A percentile compares a stretch with the other conserved stretches of the same genome.
phyloP scores from a whole-genome alignment of 2,113 vertebrate genomes.

The Perca fluviatilis region DNA sequence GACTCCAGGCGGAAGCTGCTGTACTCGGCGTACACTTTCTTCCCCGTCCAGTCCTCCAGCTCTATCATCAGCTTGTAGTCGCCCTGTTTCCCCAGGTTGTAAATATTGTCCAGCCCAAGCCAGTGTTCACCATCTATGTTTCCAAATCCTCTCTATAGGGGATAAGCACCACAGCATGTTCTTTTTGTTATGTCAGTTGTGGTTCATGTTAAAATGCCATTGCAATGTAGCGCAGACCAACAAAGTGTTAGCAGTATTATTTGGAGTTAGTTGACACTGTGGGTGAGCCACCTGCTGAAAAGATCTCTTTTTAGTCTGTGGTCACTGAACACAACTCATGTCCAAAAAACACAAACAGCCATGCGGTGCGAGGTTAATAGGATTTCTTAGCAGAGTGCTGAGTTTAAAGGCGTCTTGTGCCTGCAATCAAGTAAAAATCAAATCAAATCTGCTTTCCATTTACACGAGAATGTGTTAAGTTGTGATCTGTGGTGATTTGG shows the following conservation, averaged over 20 bases:
- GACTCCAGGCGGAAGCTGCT: slow-evolving; percentile 95
- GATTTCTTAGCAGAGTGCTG: slow-evolving; percentile 16
- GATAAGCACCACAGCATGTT: slow-evolving; percentile 11
- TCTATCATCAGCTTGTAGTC: slow-evolving; percentile 96
- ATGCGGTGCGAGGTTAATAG: slow-evolving; percentile 30
- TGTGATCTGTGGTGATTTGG: slow-evolving; percentile 40
- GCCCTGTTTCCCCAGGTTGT: slow-evolving; percentile 92
- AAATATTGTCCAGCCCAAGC: slow-evolving; percentile 97
- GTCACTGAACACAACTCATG: neutral
- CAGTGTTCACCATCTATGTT: slow-evolving; percentile 97
- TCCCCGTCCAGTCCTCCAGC: slow-evolving; percentile 97
- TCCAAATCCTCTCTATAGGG: slow-evolving; percentile 95
- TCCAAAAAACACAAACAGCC: slow-evolving; percentile 54
- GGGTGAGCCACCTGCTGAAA: slow-evolving; percentile 15
- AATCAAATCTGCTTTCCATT: slow-evolving; percentile 38
- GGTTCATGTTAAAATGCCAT: slow-evolving; percentile 1
- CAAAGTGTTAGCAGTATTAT: neutral
- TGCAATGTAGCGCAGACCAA: neutral
- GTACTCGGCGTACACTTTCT: slow-evolving; percentile 98
- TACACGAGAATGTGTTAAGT: slow-evolving; percentile 41
- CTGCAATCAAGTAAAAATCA: slow-evolving; percentile 27
- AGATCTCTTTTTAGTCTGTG: slow-evolving; percentile 8
- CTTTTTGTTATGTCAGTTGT: neutral
- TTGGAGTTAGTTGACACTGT: neutral
- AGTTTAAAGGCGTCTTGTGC: slow-evolving; percentile 31